A percentile compares a stretch with the other conserved stretches of the same genome.
phyloP scores from a whole-genome alignment of 1,140 invertebrate species.

The Pemphigus obesinymphae region DNA sequence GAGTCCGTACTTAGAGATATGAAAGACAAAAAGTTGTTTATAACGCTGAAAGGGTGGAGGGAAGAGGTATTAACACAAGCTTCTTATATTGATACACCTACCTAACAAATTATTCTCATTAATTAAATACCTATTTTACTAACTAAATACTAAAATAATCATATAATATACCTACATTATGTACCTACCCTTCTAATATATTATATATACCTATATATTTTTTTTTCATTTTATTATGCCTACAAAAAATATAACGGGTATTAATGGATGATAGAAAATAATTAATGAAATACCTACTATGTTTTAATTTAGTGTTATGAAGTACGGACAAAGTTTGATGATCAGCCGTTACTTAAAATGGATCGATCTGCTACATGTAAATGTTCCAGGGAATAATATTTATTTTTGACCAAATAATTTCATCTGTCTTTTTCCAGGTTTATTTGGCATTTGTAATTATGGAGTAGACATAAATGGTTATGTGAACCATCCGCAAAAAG shows the following conservation, averaged over 20 bases:
- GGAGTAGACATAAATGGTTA: conserved; percentile 93
- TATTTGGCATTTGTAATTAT: conserved; percentile 90
- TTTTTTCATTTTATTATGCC: neutral
- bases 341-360: conserved; percentile 76
- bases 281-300: conserved; percentile 31
- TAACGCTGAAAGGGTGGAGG: conserved; percentile 79
- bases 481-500: conserved; percentile 73
- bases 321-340: conserved; percentile 67
- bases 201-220: too few species aligned
- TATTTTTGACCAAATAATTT: neutral
- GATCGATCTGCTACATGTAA: conserved; percentile 83
- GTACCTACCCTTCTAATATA: too few species aligned
- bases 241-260: neutral
- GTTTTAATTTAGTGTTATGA: conserved; percentile 68
- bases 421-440: conserved; percentile 52
- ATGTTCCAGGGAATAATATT: conserved; percentile 44
- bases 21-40: conserved; percentile 60
- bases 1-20: conserved; percentile 72
- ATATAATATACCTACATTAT: too few species aligned
- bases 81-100: neutral
- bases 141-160: too few species aligned
- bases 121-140: too few species aligned
- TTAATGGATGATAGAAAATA: neutral
- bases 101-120: too few species aligned
- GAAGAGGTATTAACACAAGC: conserved; percentile 64